These are phyloP conservation scores for Tyrophagus putrescentiae DNA, from an alignment of 1,140 invertebrate genomes.

Conservation along the genomic window DNA sequence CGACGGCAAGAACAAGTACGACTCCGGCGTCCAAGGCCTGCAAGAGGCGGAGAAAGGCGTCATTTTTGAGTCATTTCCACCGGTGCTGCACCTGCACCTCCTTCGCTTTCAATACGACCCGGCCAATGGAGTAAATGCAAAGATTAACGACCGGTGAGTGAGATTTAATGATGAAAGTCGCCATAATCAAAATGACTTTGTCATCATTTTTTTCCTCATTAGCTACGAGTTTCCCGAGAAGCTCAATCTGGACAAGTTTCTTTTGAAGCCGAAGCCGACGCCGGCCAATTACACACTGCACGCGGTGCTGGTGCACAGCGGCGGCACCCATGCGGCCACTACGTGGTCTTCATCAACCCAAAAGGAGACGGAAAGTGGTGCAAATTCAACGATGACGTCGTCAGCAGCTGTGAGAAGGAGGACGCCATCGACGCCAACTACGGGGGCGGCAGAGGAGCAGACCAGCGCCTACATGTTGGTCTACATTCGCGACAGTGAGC, in stretches of 20 bases:
- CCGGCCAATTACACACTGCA: slow-evolving; percentile 85
- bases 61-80: slow-evolving; percentile 89
- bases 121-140: slow-evolving; percentile 90
- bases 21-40: slow-evolving; percentile 87
- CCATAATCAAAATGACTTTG: slow-evolving; percentile 24
- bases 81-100: slow-evolving; percentile 90
- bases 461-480: slow-evolving; percentile 99
- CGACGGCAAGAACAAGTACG: slow-evolving; percentile 98
- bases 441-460: slow-evolving; percentile 90
- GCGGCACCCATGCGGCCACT: slow-evolving; percentile 98
- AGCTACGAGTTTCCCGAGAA: slow-evolving; percentile 91
- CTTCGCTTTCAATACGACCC: slow-evolving; percentile 98
- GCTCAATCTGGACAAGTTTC: slow-evolving; percentile 65
- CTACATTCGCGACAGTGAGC: slow-evolving; percentile 62
- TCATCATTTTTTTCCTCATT: slow-evolving; percentile 24
- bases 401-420: slow-evolving; percentile 81
- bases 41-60: slow-evolving; percentile 98
- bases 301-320: slow-evolving; percentile 96
- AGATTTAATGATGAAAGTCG: neutral
- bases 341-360: slow-evolving; percentile 98
- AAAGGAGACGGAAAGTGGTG: slow-evolving; percentile 87
- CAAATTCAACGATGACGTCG: slow-evolving; percentile 99
- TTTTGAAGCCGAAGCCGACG: slow-evolving; percentile 56
- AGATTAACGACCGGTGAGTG: slow-evolving; percentile 89
- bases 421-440: slow-evolving; percentile 98